Evolutionary conservation across 1,140 invertebrate species (phyloP).

Genomic region (Lepidurus couesii): DNA sequence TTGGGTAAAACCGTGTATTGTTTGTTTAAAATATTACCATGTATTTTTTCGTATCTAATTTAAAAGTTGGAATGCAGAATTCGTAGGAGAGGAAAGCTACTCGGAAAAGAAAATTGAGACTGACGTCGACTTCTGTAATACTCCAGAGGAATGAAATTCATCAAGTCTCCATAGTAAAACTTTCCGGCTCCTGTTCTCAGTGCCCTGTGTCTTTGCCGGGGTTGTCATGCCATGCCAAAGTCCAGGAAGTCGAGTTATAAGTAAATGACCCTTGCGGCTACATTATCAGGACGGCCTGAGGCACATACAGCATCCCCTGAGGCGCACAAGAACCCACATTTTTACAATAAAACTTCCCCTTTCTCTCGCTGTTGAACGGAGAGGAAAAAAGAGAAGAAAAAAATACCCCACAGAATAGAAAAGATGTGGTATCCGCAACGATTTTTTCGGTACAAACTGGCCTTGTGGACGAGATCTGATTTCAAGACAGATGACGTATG

Average conservation of each 20-base stretch:
- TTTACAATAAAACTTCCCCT: conserved; percentile 10
- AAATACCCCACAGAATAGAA: not conserved
- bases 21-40: no score
- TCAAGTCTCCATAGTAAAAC: conserved; percentile 19
- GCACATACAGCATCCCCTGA: conserved; percentile 2
- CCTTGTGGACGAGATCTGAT: not conserved
- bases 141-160: not conserved
- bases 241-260: conserved; percentile 17
- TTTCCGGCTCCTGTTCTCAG: not conserved
- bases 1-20: conserved; percentile 6
- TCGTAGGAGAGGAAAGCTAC: not conserved
- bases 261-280: conserved; percentile 21
- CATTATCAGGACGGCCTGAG: not conserved
- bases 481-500: conserved; percentile 12
- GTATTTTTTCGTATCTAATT: not conserved
- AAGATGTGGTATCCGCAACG: not conserved
- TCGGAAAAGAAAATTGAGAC: not conserved
- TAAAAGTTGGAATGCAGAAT: not conserved
- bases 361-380: not conserved
- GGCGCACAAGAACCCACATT: not conserved
- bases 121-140: conserved; percentile 10
- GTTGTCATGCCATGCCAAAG: conserved; percentile 14
- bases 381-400: not conserved
- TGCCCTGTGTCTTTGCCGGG: not conserved
- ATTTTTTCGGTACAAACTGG: not conserved